A percentile compares a stretch with the other conserved stretches of the same genome.
Evolutionary conservation across 2,797 vertebrate species (phyloP).

Genomic region (Mastacembelus armatus): DNA sequence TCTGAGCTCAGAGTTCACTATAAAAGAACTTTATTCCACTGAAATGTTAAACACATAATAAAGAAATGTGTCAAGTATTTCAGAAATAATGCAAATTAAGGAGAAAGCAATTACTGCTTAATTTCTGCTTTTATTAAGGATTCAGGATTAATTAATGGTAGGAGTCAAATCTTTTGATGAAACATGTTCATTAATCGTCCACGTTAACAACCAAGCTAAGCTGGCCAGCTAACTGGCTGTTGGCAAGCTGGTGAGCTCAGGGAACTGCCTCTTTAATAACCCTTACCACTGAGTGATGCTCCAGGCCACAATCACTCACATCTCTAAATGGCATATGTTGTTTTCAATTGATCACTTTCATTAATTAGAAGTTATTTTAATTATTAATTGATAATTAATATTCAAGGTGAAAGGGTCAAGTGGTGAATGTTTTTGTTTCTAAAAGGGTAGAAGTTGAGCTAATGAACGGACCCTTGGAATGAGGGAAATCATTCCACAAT

Average conservation of each 20-base stretch:
- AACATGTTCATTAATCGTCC: no score
- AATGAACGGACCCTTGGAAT: slow-evolving; percentile 40
- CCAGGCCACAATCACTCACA: no score
- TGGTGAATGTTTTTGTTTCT: slow-evolving; percentile 5
- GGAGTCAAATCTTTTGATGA: no score
- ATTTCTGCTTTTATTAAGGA: no score
- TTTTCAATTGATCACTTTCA: background rate
- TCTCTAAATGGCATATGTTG: background rate
- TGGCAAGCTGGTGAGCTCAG: background rate
- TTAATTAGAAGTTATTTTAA: background rate
- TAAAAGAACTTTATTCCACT: no score
- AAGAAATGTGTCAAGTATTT: no score
- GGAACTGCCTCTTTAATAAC: background rate
- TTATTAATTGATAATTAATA: background rate
- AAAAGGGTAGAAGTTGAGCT: slow-evolving; percentile 8
- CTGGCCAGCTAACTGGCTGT: background rate
- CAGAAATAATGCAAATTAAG: no score
- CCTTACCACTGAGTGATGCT: no score
- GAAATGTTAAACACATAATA: no score
- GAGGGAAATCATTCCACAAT: slow-evolving; percentile 68
- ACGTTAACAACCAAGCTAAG: background rate
- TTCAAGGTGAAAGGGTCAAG: background rate
- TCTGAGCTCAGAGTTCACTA: no score
- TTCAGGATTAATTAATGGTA: no score
- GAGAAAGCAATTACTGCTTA: no score